A percentile compares a stretch with the other conserved stretches of the same genome.
Conservation (phyloP, 1,140 invertebrate genomes). For the Scaptodrosophila lebanonensis region DNA sequence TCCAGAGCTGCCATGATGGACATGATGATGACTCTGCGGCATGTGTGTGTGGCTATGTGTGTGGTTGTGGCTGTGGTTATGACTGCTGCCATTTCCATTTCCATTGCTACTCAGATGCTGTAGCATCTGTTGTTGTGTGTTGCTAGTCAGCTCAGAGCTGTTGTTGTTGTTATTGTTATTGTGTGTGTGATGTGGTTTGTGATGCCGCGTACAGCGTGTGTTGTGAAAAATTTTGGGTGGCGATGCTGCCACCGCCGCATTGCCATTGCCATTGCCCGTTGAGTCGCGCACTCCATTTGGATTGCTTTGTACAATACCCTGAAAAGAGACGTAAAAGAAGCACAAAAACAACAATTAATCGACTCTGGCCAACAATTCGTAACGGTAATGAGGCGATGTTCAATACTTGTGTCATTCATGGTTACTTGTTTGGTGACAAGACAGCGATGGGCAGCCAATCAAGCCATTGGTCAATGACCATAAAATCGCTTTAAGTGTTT, state of each 20-base stretch:
- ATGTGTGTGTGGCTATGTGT: slow-evolving; percentile 52
- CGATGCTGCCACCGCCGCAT: neutral
- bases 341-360: slow-evolving; percentile 13
- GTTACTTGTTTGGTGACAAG: too few relatives aligned
- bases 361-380: slow-evolving; percentile 26
- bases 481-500: slow-evolving; percentile 60
- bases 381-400: slow-evolving; percentile 17
- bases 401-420: too few relatives aligned
- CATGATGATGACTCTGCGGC: slow-evolving; percentile 13
- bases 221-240: slow-evolving; percentile 70
- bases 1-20: slow-evolving; percentile 28
- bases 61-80: slow-evolving; percentile 21
- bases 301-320: slow-evolving; percentile 66
- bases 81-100: slow-evolving; percentile 17
- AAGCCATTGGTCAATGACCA: slow-evolving; percentile 57
- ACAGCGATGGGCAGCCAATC: neutral
- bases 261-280: slow-evolving; percentile 26
- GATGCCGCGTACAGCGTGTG: slow-evolving; percentile 69
- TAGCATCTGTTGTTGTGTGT: slow-evolving; percentile 19
- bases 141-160: neutral
- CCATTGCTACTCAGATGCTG: slow-evolving; percentile 17
- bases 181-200: slow-evolving; percentile 61
- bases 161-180: slow-evolving; percentile 9
- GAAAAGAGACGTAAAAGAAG: slow-evolving; percentile 8
- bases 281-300: slow-evolving; percentile 32